Evolutionary conservation across 2,888 invertebrate genomes (phyloP).

Genomic region (Phyllotreta striolata): DNA sequence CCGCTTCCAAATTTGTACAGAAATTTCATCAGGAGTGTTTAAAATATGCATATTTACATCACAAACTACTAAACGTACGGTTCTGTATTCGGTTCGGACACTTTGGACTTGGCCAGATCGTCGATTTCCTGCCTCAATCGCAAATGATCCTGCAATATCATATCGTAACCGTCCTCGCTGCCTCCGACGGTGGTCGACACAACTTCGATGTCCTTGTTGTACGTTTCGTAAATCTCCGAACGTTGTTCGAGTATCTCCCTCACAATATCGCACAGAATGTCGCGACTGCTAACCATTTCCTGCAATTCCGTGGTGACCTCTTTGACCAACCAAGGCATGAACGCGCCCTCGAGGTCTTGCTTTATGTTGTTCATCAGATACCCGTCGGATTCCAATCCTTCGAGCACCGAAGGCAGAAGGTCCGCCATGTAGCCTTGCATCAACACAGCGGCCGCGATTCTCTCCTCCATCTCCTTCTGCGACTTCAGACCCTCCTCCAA

Average conservation of each 20-base stretch:
- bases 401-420: constrained; percentile 83
- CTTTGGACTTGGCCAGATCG: constrained; percentile 18
- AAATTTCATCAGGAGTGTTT: no score
- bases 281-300: constrained; percentile 80
- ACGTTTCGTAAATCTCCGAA: constrained; percentile 68
- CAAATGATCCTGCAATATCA: constrained; percentile 54
- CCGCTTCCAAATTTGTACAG: no score
- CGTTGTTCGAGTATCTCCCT: constrained; percentile 80
- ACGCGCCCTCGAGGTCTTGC: constrained; percentile 77
- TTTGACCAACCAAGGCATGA: constrained; percentile 87
- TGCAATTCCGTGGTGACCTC: constrained; percentile 84
- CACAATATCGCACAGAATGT: constrained; percentile 83
- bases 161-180: constrained; percentile 51
- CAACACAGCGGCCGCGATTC: constrained; percentile 80
- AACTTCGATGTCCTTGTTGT: constrained; percentile 50
- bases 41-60: no score
- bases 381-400: constrained; percentile 80
- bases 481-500: constrained; percentile 69
- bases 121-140: constrained; percentile 53
- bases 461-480: constrained; percentile 78
- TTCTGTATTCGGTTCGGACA: neutral
- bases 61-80: neutral
- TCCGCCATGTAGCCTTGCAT: constrained; percentile 88
- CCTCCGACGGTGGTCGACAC: constrained; percentile 49
- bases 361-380: constrained; percentile 70